These are phyloP conservation scores for Neosalanx taihuensis DNA, from an alignment of 2,797 vertebrate species.

Conservation along the genomic window DNA sequence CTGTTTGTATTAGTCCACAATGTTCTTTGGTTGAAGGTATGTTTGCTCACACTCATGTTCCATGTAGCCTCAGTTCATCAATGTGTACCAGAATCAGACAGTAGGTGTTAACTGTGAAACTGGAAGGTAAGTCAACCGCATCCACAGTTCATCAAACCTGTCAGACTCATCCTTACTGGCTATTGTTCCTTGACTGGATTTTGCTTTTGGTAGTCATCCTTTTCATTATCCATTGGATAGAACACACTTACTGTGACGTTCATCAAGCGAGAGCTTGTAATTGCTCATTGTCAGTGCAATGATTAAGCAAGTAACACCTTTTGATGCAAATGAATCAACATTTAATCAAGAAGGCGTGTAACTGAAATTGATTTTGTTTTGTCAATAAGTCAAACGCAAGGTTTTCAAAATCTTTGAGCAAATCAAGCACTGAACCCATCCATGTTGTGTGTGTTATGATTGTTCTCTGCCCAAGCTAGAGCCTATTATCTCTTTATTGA, in stretches of 20 bases:
- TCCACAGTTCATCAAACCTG: background rate
- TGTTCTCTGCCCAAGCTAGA: conserved; percentile 8
- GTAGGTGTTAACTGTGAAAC: conserved; percentile 49
- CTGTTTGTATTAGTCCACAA: conserved; percentile 46
- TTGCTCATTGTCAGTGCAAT: background rate
- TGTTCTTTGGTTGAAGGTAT: conserved; percentile 32
- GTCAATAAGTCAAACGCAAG: no score
- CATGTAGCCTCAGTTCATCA: conserved; percentile 10
- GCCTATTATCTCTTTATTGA: conserved; percentile 49
- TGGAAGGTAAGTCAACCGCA: conserved; percentile 34
- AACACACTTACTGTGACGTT: no score
- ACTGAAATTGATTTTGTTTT: no score
- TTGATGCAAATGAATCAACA: no score
- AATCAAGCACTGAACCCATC: background rate
- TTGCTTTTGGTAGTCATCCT: background rate
- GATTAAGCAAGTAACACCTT: background rate
- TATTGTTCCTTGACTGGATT: background rate
- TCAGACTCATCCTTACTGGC: conserved; percentile 5
- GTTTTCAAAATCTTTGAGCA: no score
- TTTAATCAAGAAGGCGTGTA: no score
- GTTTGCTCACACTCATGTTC: conserved; percentile 35
- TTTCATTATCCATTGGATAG: background rate
- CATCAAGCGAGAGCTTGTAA: background rate
- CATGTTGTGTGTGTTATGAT: conserved; percentile 13
- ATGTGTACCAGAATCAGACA: conserved; percentile 58